Base-by-base conservation (phyloP, 2,113 vertebrate species). In the Zapus hudsonius region DNA sequence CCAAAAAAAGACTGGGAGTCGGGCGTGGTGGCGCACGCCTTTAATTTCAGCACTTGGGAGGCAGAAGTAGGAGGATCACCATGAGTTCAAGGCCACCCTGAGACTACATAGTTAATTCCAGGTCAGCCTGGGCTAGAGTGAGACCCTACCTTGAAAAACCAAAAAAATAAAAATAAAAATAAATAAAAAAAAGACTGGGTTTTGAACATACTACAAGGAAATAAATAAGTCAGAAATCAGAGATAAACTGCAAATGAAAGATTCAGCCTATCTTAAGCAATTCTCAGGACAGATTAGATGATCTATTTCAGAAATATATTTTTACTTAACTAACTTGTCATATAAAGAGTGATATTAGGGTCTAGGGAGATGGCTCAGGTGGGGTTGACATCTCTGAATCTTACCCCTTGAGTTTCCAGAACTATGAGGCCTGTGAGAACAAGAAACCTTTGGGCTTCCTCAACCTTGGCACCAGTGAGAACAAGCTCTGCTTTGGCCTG, bases 401-500 rank as follows among this genome's bases (percentile, higher is more conserved):
- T 27, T 94, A 94, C 74, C 97, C 96, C 55, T 97, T 98, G 59
- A 96, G 98, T 0, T 98, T 99, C 95, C 98, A 98, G 86, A 98
- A 98, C 59, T 99, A 96, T 84, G 27, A 36, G 17, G 97, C 97
- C 63, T 99, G 7, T 11, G 96, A 98, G 85, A 97, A 98, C 33
- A 97, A 98, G 94, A 99, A 99, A 95, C 98, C 98, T 33, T 97
- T 97, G 8, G 99, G 99, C 52, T 98, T 99, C 84, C 98, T 99
- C 96, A 99, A 99, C 97, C 97, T 99, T 87, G 98, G 98, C 52
- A 98, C 98, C 89, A 99, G 98, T 96, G 99, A 99, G 96, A 99
- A 99, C 97, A 99, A 99, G 93, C 98, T 99, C 13, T 99, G 99
- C 96, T 97, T 97, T 90, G 99, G 99, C 93, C 97, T 99, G 92